Base-by-base conservation (phyloP, 2,113 vertebrate species). In the Zosterops hypoxanthus region DNA sequence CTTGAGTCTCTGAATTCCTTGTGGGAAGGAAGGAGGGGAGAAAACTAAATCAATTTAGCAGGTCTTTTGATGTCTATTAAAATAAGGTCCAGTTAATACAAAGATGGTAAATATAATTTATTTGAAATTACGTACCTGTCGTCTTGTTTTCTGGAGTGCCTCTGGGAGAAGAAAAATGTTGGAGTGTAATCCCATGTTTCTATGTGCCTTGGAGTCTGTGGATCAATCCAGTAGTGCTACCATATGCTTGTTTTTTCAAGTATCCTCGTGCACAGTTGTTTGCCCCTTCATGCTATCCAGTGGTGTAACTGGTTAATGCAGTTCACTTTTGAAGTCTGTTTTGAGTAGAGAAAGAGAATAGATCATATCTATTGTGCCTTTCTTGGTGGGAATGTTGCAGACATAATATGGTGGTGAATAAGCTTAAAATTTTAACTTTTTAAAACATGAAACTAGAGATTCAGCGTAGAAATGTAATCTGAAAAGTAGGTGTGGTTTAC, bases 241-340 rank as follows among this genome's bases (percentile, higher is more conserved):
- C 10, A 10, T 53, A 25, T 39, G 46, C 46, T 69, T 81, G 25
- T 53, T 82, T 79, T 84, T 59, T 86, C 33, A 47, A 13, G 24
- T 60, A 44, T 53, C 25, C 41, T 63, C 14, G 29, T 70, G 71
- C 52, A 34, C 25, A 78, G 12, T 82, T 81, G 42, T 53, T 91
- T 82, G 50, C 59, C 91, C 63, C 92, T 82, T 92, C 68, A 44
- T 92, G 44, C 94, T 96, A 72, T 86, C 96, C 79, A 86, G 95
- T 95, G 95, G 82, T 36, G 65, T 71, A 88, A 42, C 36, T 66
- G 82, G 61, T 72, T 81, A 93, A 29, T 94, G 88, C 77, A 82
- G 52, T 26, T 94, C 60, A 53, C 26, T 63, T 70, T 34, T 6
- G 6, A 78, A 69, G 44, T 34, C 47, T 88, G 13, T 78, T 85